Evolutionary conservation across 2,113 vertebrate genomes (phyloP).

Genomic region (Petaurus breviceps): DNA sequence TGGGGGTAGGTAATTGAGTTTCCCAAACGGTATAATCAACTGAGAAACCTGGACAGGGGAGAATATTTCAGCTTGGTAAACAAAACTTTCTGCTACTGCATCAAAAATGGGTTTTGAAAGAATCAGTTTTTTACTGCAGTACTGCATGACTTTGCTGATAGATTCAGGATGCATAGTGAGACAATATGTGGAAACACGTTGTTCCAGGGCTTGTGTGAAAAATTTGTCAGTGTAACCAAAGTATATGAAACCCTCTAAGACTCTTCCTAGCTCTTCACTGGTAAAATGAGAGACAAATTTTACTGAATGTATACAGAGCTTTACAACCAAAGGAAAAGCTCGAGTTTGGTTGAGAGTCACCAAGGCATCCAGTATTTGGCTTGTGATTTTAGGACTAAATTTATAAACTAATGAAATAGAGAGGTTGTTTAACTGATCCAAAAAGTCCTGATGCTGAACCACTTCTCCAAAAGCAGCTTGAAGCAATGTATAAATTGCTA

Average conservation of each 20-base stretch:
- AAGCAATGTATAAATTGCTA: slow-evolving; percentile 86
- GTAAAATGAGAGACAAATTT: slow-evolving; percentile 86
- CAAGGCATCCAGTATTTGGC: slow-evolving; percentile 86
- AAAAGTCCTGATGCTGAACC: slow-evolving; percentile 81
- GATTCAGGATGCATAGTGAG: slow-evolving; percentile 85
- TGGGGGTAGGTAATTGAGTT: slow-evolving; percentile 91
- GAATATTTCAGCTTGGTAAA: slow-evolving; percentile 88
- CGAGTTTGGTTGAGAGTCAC: slow-evolving; percentile 85
- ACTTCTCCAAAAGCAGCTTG: slow-evolving; percentile 73
- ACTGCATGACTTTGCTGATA: slow-evolving; percentile 86
- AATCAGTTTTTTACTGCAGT: slow-evolving; percentile 86
- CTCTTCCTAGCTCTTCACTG: slow-evolving; percentile 84
- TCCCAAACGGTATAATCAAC: slow-evolving; percentile 89
- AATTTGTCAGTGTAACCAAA: slow-evolving; percentile 87
- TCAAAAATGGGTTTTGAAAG: slow-evolving; percentile 88
- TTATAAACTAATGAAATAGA: slow-evolving; percentile 73
- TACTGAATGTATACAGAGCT: slow-evolving; percentile 87
- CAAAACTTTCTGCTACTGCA: slow-evolving; percentile 88
- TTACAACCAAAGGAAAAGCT: slow-evolving; percentile 87
- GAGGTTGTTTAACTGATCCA: slow-evolving; percentile 87
- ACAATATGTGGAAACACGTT: slow-evolving; percentile 72
- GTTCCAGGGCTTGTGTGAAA: slow-evolving; percentile 89
- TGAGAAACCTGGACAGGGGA: slow-evolving; percentile 87
- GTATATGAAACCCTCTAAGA: slow-evolving; percentile 89
- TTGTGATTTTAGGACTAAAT: slow-evolving; percentile 84